Percentiles rank a stretch among this genome's conserved stretches.
phyloP scores from a whole-genome alignment of 1,140 invertebrate species.

The Scaptodrosophila lebanonensis region DNA sequence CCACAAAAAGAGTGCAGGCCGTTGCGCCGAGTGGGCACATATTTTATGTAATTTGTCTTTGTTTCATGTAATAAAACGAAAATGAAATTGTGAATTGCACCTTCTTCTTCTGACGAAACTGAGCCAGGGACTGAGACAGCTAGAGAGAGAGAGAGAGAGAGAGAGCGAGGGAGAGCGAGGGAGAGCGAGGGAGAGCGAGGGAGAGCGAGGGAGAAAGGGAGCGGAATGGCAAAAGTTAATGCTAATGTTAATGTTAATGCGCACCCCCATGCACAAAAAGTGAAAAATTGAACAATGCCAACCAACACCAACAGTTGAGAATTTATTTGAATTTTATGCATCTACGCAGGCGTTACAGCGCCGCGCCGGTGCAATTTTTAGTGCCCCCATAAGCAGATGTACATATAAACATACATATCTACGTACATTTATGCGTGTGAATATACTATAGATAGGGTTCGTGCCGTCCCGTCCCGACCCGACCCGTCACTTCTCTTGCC shows the following conservation, averaged over 20 bases:
- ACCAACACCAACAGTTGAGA: conserved; percentile 64
- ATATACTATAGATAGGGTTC: too few relatives aligned
- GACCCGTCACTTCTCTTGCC: not conserved
- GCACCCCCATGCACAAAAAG: conserved; percentile 43
- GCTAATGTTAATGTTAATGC: conserved; percentile 23
- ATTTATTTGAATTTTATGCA: conserved; percentile 76
- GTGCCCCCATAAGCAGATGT: conserved; percentile 25
- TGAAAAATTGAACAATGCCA: conserved; percentile 61
- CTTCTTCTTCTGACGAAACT: conserved; percentile 23
- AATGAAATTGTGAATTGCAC: conserved; percentile 66
- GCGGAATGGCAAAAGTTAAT: not conserved
- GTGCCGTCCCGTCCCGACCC: too few relatives aligned
- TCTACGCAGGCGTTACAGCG: conserved; percentile 37
- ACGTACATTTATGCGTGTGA: not conserved
- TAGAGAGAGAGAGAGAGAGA: too few relatives aligned
- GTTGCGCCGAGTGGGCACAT: too few relatives aligned
- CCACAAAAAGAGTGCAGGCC: too few relatives aligned
- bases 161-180: too few relatives aligned
- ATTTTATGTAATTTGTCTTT: conserved; percentile 76
- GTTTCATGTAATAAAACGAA: conserved; percentile 75
- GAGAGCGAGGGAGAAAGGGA: conserved; percentile 17
- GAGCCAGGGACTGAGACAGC: conserved; percentile 5
- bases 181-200: too few relatives aligned
- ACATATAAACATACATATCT: conserved; percentile 22
- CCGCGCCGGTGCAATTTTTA: conserved; percentile 25